A percentile compares a stretch with the other conserved stretches of the same genome.
Conservation (phyloP, 2,113 vertebrate genomes). For the Coregonus clupeaformis region DNA sequence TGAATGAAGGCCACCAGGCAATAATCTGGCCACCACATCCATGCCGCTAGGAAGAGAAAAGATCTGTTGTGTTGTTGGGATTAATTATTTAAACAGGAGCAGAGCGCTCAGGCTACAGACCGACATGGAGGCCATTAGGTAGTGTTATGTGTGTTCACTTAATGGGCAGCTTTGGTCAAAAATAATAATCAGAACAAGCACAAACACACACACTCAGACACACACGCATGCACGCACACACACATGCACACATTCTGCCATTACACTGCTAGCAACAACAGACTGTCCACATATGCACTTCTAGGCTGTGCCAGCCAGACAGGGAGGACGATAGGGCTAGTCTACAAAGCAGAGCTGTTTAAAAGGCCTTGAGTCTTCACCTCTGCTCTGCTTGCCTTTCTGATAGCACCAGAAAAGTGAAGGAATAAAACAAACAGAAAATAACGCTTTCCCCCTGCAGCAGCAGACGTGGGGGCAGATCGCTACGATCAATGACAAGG, state of each 20-base stretch:
- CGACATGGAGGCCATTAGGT: slow-evolving; percentile 28
- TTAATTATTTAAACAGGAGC: background rate
- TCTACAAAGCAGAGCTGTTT: slow-evolving; percentile 45
- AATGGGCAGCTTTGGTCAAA: slow-evolving; percentile 25
- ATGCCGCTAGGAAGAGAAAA: background rate
- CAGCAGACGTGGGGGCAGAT: background rate
- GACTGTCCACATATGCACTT: slow-evolving; percentile 2
- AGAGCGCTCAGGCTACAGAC: background rate
- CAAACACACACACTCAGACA: background rate
- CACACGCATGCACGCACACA: background rate
- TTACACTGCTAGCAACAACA: background rate
- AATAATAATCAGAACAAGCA: slow-evolving; percentile 5
- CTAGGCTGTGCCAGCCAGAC: slow-evolving; percentile 7
- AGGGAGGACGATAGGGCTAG: slow-evolving; percentile 26
- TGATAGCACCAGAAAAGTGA: slow-evolving; percentile 47
- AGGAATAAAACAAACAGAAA: slow-evolving; percentile 13
- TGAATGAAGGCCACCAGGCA: background rate
- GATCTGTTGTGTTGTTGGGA: slow-evolving; percentile 1
- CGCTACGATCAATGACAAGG: slow-evolving; percentile 72
- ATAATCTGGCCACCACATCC: background rate
- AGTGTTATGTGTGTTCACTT: slow-evolving; percentile 25
- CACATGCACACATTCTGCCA: background rate
- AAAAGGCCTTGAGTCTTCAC: slow-evolving; percentile 50
- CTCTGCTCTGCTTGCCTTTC: slow-evolving; percentile 33
- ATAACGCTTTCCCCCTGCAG: background rate